A percentile compares a stretch with the other conserved stretches of the same genome.
Conservation (phyloP, 2,113 vertebrate genomes). For the Caranx ignobilis region DNA sequence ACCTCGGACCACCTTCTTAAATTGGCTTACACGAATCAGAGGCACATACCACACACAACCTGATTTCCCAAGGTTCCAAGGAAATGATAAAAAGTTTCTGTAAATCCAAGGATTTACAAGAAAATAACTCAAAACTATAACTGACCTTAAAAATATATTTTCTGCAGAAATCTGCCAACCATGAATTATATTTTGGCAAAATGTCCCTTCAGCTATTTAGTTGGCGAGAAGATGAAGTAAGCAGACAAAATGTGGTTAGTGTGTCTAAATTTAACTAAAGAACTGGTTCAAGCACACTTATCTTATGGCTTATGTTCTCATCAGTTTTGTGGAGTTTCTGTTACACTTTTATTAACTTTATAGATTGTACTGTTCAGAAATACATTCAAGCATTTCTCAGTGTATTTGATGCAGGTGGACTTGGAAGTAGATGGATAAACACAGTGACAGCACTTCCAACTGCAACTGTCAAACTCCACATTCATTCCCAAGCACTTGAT, state of each 20-base stretch:
- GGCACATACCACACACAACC: background rate
- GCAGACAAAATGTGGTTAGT: background rate
- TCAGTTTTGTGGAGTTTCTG: background rate
- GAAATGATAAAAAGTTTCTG: too few relatives aligned
- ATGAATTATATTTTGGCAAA: background rate
- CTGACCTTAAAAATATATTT: background rate
- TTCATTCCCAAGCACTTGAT: conserved; percentile 21
- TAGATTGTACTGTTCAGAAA: conserved; percentile 10
- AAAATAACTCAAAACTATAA: background rate
- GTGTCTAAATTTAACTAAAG: background rate
- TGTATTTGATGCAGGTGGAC: conserved; percentile 38
- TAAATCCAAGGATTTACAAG: background rate
- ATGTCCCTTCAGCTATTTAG: background rate
- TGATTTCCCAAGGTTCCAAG: background rate
- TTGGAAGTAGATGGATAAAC: conserved; percentile 49
- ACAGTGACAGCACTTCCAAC: conserved; percentile 26
- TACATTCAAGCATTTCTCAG: background rate
- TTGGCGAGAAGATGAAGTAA: background rate
- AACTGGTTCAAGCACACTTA: background rate
- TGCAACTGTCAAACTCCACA: conserved; percentile 41
- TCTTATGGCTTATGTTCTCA: background rate
- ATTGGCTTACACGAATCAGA: background rate
- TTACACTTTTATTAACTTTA: background rate
- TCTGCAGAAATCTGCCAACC: background rate
- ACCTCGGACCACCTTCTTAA: background rate